Conservation (phyloP, 2,888 invertebrate species). For the Malthinus seriepunctatus region DNA sequence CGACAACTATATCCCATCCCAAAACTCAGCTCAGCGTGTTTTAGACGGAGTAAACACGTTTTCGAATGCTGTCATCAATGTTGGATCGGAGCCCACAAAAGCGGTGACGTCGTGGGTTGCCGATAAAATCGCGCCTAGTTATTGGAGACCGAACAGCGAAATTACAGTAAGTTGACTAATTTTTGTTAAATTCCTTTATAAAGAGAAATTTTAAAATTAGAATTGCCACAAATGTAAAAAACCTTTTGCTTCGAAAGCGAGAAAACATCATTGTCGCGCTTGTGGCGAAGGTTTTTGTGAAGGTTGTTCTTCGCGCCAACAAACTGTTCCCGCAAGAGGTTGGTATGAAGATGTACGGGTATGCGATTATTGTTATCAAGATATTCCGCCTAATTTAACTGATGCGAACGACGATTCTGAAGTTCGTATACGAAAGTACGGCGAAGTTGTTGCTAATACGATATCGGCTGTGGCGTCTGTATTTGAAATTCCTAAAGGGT, state of each 20-base stretch:
- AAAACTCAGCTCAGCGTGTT: conserved; percentile 56
- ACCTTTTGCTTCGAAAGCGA: conserved; percentile 59
- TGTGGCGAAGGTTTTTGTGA: conserved; percentile 83
- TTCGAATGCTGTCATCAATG: conserved; percentile 63
- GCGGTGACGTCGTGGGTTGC: conserved; percentile 73
- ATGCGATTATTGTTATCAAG: conserved; percentile 67
- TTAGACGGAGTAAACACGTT: conserved; percentile 63
- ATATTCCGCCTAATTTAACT: conserved; percentile 46
- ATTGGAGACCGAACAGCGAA: conserved; percentile 79
- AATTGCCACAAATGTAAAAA: conserved; percentile 68
- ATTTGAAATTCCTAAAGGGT: conserved; percentile 74
- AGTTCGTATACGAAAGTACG: conserved; percentile 64
- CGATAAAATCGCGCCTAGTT: conserved; percentile 76
- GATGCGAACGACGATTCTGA: conserved; percentile 47
- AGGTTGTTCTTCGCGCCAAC: conserved; percentile 66
- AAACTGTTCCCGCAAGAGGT: conserved; percentile 72
- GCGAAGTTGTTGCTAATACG: conserved; percentile 74
- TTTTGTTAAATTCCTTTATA: conserved; percentile 1
- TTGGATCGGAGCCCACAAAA: conserved; percentile 73
- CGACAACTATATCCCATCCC: conserved; percentile 44
- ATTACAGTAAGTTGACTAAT: conserved; percentile 60
- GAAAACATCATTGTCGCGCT: conserved; percentile 75
- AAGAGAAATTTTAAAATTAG: conserved; percentile 49
- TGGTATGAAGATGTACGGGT: conserved; percentile 74
- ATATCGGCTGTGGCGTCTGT: conserved; percentile 71